Conservation (phyloP, 2,113 vertebrate genomes). For the Caranx melampygus region DNA sequence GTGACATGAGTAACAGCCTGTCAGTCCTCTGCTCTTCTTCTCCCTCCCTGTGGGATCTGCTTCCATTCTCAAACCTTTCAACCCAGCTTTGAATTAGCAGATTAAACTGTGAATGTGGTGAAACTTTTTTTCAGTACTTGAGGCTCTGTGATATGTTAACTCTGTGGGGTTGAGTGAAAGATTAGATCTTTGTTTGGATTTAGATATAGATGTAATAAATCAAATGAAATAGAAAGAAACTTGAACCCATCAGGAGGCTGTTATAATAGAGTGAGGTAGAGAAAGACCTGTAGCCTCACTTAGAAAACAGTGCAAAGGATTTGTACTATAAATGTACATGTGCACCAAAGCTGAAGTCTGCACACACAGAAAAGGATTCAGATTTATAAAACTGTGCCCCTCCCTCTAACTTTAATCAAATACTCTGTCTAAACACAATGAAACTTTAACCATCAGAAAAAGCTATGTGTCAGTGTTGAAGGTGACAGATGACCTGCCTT, state of each 20-base stretch:
- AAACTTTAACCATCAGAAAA: neutral
- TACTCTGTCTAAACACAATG: neutral
- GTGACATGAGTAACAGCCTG: constrained; percentile 1
- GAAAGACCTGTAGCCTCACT: too few relatives aligned
- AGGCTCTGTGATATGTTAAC: neutral
- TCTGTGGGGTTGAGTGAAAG: too few relatives aligned
- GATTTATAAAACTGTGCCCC: too few relatives aligned
- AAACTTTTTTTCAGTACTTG: neutral
- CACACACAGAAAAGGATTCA: too few relatives aligned
- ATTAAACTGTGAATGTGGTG: constrained; percentile 42
- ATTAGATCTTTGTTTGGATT: too few relatives aligned
- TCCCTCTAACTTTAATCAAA: neutral
- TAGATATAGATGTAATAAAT: too few relatives aligned
- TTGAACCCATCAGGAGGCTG: too few relatives aligned
- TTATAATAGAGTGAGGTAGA: too few relatives aligned
- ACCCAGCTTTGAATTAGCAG: neutral
- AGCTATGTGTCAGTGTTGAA: neutral
- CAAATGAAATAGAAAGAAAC: too few relatives aligned
- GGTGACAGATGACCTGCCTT: neutral
- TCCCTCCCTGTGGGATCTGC: neutral
- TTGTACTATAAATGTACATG: too few relatives aligned
- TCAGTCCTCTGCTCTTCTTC: neutral
- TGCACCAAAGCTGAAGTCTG: too few relatives aligned
- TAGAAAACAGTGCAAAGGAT: too few relatives aligned
- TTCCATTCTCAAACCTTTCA: constrained; percentile 15